phyloP scores from a whole-genome alignment of 2,888 invertebrate genomes.

The Lithophane ornitopus region DNA sequence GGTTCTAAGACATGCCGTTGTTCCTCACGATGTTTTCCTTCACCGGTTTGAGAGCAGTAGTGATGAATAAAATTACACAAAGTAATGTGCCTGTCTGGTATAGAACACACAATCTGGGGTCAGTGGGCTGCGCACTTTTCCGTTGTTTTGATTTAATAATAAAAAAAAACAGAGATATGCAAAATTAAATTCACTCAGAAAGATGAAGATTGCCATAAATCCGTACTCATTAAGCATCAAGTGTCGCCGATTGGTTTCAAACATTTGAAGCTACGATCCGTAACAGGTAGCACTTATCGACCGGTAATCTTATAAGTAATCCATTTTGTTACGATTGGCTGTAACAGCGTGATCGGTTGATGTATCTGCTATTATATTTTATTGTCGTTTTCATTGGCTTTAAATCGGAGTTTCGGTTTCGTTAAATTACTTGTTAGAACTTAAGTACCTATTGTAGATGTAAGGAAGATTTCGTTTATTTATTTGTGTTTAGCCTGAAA shows the following conservation, averaged over 20 bases:
- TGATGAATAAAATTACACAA: neutral
- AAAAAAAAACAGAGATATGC: neutral
- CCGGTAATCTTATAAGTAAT: constrained; percentile 50
- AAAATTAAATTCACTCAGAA: neutral
- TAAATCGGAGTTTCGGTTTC: constrained; percentile 14
- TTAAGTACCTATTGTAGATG: constrained; percentile 1
- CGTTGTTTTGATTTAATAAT: neutral
- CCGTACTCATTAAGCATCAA: constrained; percentile 2
- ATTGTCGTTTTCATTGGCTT: constrained; percentile 33
- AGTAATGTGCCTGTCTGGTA: neutral
- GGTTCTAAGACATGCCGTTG: neutral
- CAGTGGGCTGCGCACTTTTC: neutral
- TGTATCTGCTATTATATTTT: constrained; percentile 45
- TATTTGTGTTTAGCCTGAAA: neutral
- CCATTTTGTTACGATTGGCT: constrained; percentile 48
- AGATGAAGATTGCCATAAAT: constrained; percentile 9
- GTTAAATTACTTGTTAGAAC: constrained; percentile 17
- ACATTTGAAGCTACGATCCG: constrained; percentile 5
- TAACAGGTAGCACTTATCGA: constrained; percentile 7
- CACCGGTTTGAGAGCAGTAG: neutral
- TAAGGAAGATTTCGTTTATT: neutral
- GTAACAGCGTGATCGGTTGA: constrained; percentile 34
- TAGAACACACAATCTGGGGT: too few species aligned
- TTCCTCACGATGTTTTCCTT: neutral
- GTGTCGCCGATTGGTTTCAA: constrained; percentile 5